phyloP scores from a whole-genome alignment of 2,888 invertebrate species.

The Dasypolia templi region DNA sequence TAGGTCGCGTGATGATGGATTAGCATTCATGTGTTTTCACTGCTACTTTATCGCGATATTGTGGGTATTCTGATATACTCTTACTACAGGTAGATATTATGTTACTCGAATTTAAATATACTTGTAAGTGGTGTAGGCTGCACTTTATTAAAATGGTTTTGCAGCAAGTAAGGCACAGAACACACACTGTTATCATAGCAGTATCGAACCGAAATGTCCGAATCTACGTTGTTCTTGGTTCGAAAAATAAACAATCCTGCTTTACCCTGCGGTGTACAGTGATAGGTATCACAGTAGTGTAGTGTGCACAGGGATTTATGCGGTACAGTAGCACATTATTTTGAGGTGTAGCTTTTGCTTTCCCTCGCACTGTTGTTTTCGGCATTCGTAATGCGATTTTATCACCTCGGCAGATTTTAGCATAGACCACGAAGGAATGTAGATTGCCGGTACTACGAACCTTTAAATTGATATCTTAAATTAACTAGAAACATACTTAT shows the following conservation, averaged over 20 bases:
- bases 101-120: neutral
- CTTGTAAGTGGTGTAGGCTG: neutral
- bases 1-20: conserved; percentile 64
- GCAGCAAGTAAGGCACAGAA: neutral
- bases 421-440: neutral
- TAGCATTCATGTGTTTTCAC: conserved; percentile 59
- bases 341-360: conserved; percentile 31
- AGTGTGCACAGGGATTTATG: conserved; percentile 39
- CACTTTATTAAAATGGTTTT: neutral
- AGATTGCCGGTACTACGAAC: neutral
- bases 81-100: neutral
- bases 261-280: conserved; percentile 3
- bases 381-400: conserved; percentile 19
- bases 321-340: conserved; percentile 22
- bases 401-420: conserved; percentile 7
- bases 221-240: conserved; percentile 20
- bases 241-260: conserved; percentile 16
- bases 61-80: neutral
- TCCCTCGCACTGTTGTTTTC: conserved; percentile 16
- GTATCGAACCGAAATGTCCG: neutral
- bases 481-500: neutral
- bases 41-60: conserved; percentile 39
- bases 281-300: conserved; percentile 10
- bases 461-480: neutral
- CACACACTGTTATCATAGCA: neutral